phyloP scores from a whole-genome alignment of 2,888 invertebrate genomes.

The Dicranocentrus wangi region DNA sequence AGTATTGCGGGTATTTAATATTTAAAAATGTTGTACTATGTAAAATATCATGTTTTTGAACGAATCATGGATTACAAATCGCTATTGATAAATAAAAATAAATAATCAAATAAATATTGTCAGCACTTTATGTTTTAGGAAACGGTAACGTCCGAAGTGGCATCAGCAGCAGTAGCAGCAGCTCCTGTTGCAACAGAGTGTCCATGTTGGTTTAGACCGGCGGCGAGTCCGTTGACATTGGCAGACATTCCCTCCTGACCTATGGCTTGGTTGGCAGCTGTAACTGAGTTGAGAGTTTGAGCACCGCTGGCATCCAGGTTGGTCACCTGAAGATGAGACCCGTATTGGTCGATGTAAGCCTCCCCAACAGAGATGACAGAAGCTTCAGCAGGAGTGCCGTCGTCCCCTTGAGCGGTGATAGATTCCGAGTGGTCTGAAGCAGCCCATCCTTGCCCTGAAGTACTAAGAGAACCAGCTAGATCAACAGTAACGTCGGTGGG shows the following conservation, averaged over 20 bases:
- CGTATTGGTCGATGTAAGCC: conserved; percentile 9
- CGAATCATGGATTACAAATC: too few relatives aligned
- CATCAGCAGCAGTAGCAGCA: not conserved
- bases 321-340: conserved; percentile 9
- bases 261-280: not conserved
- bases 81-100: too few relatives aligned
- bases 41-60: too few relatives aligned
- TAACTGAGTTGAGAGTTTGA: not conserved
- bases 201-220: not conserved
- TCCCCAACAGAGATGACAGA: conserved; percentile 3
- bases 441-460: conserved; percentile 17
- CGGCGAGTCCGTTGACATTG: not conserved
- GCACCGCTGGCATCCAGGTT: conserved; percentile 8
- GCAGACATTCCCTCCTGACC: not conserved
- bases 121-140: too few relatives aligned
- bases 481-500: not conserved
- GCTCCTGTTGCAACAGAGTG: not conserved
- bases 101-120: too few relatives aligned
- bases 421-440: conserved; percentile 28
- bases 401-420: conserved; percentile 1
- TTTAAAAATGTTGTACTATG: too few relatives aligned
- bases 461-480: conserved; percentile 1
- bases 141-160: too few relatives aligned
- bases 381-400: not conserved
- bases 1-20: too few relatives aligned